Evolutionary conservation across 2,888 invertebrate genomes (phyloP).

Genomic region (Brachyptera putata): DNA sequence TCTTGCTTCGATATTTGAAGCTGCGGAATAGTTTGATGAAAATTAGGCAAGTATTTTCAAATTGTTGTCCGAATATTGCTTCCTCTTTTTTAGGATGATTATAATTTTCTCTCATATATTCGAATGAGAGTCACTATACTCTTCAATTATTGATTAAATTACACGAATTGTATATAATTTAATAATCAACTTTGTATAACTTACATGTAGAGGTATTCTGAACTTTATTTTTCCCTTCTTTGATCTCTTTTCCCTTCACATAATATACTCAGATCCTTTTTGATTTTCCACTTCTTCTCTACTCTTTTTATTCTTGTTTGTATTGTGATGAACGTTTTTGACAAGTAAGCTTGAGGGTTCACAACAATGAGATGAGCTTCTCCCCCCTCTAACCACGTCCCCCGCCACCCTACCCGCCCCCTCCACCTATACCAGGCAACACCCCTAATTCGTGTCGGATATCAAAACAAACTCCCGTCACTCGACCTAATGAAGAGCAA

Average conservation of each 20-base stretch:
- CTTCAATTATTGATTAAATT: too few relatives aligned
- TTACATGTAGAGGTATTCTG: too few relatives aligned
- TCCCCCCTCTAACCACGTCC: neutral
- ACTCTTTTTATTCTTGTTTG: neutral
- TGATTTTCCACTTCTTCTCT: neutral
- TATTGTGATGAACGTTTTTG: neutral
- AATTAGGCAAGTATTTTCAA: too few relatives aligned
- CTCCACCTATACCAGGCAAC: too few relatives aligned
- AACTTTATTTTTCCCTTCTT: neutral
- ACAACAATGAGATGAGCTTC: constrained; percentile 21
- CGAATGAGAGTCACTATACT: too few relatives aligned
- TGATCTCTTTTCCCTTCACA: neutral
- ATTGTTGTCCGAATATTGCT: too few relatives aligned
- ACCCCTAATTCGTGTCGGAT: constrained; percentile 30
- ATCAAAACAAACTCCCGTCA: constrained; percentile 27
- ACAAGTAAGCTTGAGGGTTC: constrained; percentile 1
- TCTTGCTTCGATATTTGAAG: too few relatives aligned
- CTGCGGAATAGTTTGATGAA: too few relatives aligned
- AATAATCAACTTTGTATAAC: too few relatives aligned
- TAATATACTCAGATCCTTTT: neutral
- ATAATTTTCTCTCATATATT: too few relatives aligned
- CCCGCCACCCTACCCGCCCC: neutral
- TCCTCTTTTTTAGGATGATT: too few relatives aligned
- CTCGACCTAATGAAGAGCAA: constrained; percentile 24
- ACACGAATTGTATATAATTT: too few relatives aligned